phyloP scores from a whole-genome alignment of 2,113 vertebrate species.

The Pseudopipra pipra region DNA sequence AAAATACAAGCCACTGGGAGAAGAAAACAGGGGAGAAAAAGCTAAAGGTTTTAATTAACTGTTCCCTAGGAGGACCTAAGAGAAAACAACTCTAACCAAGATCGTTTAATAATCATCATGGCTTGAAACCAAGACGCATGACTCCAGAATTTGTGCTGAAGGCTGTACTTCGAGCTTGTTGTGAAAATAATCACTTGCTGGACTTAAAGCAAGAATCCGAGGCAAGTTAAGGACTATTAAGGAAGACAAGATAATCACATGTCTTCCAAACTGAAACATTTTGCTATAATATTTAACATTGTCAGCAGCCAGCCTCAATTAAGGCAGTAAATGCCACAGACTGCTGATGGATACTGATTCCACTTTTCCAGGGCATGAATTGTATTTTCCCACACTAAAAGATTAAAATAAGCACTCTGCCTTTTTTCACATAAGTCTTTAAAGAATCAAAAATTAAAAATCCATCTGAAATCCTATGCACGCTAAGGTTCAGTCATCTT shows the following conservation, averaged over 20 bases:
- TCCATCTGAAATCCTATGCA: background rate
- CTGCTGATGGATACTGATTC: background rate
- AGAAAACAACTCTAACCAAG: background rate
- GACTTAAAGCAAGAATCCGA: background rate
- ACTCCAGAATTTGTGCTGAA: background rate
- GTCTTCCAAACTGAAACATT: background rate
- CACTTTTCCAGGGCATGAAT: background rate
- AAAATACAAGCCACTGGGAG: conserved; percentile 28
- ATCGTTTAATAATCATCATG: background rate
- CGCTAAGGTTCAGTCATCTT: background rate
- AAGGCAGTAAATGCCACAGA: background rate
- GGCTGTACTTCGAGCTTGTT: background rate
- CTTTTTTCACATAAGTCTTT: background rate
- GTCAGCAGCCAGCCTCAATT: background rate
- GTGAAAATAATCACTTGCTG: background rate
- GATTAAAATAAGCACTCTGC: background rate
- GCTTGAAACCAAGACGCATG: background rate
- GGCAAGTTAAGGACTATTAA: background rate
- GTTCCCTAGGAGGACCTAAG: background rate
- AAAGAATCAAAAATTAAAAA: background rate
- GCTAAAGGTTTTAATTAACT: conserved; percentile 32
- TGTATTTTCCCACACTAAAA: background rate
- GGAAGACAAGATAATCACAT: background rate
- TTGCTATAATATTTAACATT: background rate
- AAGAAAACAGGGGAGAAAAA: background rate